Conservation (phyloP, 1,140 invertebrate species). For the Paramacrobiotus metropolitanus region DNA sequence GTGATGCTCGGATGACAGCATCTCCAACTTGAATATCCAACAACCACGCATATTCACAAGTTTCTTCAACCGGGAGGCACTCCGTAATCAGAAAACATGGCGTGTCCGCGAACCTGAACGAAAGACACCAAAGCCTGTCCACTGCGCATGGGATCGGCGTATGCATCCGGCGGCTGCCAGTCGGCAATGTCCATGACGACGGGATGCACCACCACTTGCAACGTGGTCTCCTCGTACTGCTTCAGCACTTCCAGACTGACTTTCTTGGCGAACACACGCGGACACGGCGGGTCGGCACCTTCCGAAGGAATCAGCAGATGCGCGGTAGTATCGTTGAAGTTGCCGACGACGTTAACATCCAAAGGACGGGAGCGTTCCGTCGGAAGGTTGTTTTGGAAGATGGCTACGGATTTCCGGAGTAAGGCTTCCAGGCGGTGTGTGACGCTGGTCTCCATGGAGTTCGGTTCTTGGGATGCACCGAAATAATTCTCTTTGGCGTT, state of each 20-base stretch:
- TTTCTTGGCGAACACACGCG: not conserved
- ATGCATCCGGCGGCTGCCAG: not conserved
- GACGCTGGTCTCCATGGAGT: not conserved
- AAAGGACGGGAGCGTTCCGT: too few species aligned
- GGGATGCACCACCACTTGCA: not conserved
- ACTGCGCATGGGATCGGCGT: not conserved
- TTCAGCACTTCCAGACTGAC: not conserved
- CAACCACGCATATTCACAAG: conserved; percentile 82
- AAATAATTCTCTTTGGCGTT: not conserved
- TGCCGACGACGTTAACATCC: not conserved
- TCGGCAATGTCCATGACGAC: not conserved
- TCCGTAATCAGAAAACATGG: conserved; percentile 83
- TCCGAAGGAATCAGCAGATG: not conserved
- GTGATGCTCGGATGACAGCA: conserved; percentile 28
- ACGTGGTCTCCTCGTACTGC: not conserved
- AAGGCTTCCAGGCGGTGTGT: not conserved
- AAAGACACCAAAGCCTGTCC: not conserved
- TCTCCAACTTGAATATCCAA: conserved; percentile 34
- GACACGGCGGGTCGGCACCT: not conserved
- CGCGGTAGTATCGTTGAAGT: not conserved
- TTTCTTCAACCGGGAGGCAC: conserved; percentile 68
- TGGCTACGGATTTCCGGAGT: not conserved
- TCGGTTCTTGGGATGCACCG: not conserved
- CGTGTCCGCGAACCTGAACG: conserved; percentile 56
- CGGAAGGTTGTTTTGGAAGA: too few species aligned